Base-by-base conservation (phyloP, 2,797 vertebrate genomes). In the Alcedo atthis region DNA sequence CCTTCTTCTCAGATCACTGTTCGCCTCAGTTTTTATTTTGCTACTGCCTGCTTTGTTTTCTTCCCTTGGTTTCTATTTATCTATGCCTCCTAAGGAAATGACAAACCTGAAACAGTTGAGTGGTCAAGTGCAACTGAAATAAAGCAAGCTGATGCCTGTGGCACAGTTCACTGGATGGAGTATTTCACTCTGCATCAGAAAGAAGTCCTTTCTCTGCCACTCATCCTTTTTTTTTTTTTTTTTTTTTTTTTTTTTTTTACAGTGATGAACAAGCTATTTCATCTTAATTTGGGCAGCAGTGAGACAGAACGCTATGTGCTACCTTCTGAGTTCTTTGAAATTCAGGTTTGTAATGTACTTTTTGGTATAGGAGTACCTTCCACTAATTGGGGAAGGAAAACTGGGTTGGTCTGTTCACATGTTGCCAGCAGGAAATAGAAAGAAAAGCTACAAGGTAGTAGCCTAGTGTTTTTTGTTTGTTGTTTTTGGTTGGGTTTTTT, bases 91-190 rank as follows among this genome's bases (percentile, higher is more conserved):
- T 45, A 86, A 90, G 68, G 46, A 96, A 93, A 76, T 91, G 83
- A 91, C 92, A 96, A 91, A 77, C 68, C 67, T 28, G 75, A 91
- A 84, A 89, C 83, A 90, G 81, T 68, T 91, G 92, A 91, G 78
- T 84, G 62, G 49, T 75, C 87, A 93, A 90, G 81, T 77, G 81
- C 35, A 64, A 82, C 85, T 71, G 75, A 92, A 86, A 92, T 88
- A 93, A 93, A 86, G 33, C 24, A 86, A 84, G 35, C 64, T 84
- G 87, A 80, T 88, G 49, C 61, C 51, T 66, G 32, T 22, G 49
- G 63, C 53, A 77, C 62, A 75, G 85, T 94, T 93, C 83, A 91
- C 33, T 69, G 81, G 21, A 78, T 51, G n/a, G 49, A 86, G 71
- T 71, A 71, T 59, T 94, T 90, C 46, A 90, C 73, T 87, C 30